A percentile compares a stretch with the other conserved stretches of the same genome.
phyloP scores from a whole-genome alignment of 2,797 vertebrate species.

The Myoxocephalus aenaeus region DNA sequence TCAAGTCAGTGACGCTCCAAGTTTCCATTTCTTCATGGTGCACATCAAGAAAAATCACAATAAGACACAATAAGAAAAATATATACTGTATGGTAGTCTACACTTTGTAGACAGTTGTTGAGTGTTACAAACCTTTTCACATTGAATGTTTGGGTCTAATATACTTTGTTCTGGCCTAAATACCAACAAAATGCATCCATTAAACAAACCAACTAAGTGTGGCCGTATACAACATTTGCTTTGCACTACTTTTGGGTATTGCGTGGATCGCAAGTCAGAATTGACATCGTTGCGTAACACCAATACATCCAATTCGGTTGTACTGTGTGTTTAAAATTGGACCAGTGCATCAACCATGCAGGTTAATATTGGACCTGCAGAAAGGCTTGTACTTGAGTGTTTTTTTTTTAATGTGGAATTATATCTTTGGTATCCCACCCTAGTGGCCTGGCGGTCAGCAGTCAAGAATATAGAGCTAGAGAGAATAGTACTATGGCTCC shows the following conservation, averaged over 20 bases:
- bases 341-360: neutral
- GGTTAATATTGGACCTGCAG: neutral
- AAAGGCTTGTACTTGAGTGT: neutral
- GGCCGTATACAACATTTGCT: neutral
- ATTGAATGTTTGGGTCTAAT: neutral
- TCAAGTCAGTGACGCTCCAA: conserved; percentile 27
- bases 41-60: neutral
- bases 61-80: neutral
- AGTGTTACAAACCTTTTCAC: neutral
- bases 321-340: neutral
- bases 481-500: neutral
- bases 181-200: neutral
- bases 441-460: neutral
- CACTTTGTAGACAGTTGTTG: neutral
- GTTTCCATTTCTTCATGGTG: conserved; percentile 4
- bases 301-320: neutral
- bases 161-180: neutral
- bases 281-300: neutral
- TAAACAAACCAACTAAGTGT: neutral
- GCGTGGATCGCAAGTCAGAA: neutral
- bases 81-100: neutral
- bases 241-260: neutral
- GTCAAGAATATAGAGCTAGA: neutral
- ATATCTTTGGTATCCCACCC: neutral
- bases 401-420: too few species aligned